A percentile compares a stretch with the other conserved stretches of the same genome.
These are phyloP conservation scores for Tuberolachnus salignus DNA, from an alignment of 2,888 invertebrate genomes.

Conservation along the genomic window DNA sequence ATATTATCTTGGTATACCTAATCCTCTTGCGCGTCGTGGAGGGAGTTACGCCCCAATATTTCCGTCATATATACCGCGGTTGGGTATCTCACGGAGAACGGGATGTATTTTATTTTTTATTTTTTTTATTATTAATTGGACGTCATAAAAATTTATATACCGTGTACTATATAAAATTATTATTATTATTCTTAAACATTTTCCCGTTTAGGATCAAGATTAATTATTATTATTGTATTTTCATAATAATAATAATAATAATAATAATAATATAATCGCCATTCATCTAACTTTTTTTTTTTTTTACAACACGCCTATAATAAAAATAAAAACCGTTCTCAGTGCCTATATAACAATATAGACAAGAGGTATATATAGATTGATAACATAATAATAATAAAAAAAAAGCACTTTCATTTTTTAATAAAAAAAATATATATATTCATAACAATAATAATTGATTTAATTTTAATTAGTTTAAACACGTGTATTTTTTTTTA, in stretches of 20 bases:
- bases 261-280: background rate
- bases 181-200: background rate
- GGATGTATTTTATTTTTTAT: slow-evolving; percentile 5
- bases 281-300: background rate
- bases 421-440: background rate
- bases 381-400: no score
- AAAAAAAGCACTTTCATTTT: no score
- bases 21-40: background rate
- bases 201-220: slow-evolving; percentile 36
- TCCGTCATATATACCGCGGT: slow-evolving; percentile 16
- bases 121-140: slow-evolving; percentile 37
- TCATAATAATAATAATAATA: background rate
- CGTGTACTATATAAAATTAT: slow-evolving; percentile 18
- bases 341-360: background rate
- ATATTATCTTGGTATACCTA: slow-evolving; percentile 20
- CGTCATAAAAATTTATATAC: slow-evolving; percentile 32
- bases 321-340: background rate
- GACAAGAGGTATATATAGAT: background rate
- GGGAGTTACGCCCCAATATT: slow-evolving; percentile 48
- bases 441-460: background rate
- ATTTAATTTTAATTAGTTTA: slow-evolving; percentile 9
- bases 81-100: slow-evolving; percentile 39
- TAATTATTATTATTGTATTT: slow-evolving; percentile 39
- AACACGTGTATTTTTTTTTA: no score
- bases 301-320: background rate